Conservation (phyloP, 2,888 invertebrate genomes). For the Nomada goodeniana region DNA sequence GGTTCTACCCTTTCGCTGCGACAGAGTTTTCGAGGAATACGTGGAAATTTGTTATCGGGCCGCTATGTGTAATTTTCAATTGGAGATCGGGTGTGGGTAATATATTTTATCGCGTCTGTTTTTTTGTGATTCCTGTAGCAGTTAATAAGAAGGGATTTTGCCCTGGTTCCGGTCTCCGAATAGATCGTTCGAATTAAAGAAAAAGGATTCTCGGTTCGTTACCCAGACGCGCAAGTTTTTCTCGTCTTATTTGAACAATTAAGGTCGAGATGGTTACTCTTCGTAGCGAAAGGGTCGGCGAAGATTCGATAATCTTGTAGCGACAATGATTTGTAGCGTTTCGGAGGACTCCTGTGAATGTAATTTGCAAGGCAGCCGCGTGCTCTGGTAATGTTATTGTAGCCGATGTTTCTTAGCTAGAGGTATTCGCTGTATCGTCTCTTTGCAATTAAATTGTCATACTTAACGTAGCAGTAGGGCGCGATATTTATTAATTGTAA, state of each 20-base stretch:
- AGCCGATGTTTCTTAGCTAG: slow-evolving; percentile 61
- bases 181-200: too few relatives aligned
- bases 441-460: slow-evolving; percentile 61
- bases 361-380: slow-evolving; percentile 58
- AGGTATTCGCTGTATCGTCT: slow-evolving; percentile 59
- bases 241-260: background rate
- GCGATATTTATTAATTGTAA: slow-evolving; percentile 60
- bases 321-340: slow-evolving; percentile 51
- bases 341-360: slow-evolving; percentile 50
- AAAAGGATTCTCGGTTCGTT: background rate
- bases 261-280: background rate
- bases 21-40: background rate
- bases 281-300: slow-evolving; percentile 43
- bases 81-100: background rate
- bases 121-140: too few relatives aligned
- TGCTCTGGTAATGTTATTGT: slow-evolving; percentile 48
- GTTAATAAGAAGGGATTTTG: too few relatives aligned
- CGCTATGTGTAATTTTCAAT: background rate
- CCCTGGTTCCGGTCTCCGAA: too few relatives aligned
- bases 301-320: slow-evolving; percentile 41
- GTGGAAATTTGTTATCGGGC: background rate
- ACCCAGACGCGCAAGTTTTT: too few relatives aligned
- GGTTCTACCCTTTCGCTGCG: slow-evolving; percentile 37
- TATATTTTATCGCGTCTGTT: background rate
- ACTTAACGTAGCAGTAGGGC: slow-evolving; percentile 56